Evolutionary conservation across 1,140 invertebrate species (phyloP), one percentile per base, ranked within the genome.

Genomic region (Neelides sp.): DNA sequence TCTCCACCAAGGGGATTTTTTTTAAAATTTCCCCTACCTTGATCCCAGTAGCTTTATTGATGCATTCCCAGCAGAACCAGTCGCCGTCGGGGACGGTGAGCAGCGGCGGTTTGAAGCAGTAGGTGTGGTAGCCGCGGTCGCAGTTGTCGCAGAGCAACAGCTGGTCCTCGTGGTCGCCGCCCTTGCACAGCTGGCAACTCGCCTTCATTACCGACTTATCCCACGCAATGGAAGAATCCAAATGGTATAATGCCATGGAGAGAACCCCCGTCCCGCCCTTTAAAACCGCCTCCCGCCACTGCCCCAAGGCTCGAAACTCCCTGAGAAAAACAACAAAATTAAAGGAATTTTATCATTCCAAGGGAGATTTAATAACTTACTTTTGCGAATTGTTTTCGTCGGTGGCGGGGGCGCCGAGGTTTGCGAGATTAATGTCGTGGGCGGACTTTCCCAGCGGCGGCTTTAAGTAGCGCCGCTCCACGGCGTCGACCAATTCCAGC

Each of bases 151-250:
- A 97, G 2, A 97, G 72, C 50, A 97, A 71, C 37, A 97, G 69
- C 66, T 93, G 85, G 60, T 91, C 92, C 71, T 97, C 93, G 63
- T 95, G 91, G 69, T 96, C 90, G 52, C 92, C 92, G 64, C 81
- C 85, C 62, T 86, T 79, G 71, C 93, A 97, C 67, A 96, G 92
- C 70, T 97, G 91, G 69, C 93, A 97, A 69, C 89, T 89, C 86
- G 94, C 77, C 43, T 95, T 94, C 92, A 97, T 96, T 63, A 95
- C 92, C 71, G 88, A 93, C 71, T 95, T 96, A 70, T 97, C 92
- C 92, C 92, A 96, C 22, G 91, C 89, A 61, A 96, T 89, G 62
- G 82, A 87, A 17, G 81, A 80, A 64, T 94, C 90, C 22, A 97
- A 74, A 57, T 87, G 83, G 61, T 88, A 85, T 32, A 93, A 72